Percentiles rank a stretch among this genome's conserved stretches.
Conservation (phyloP, 2,888 invertebrate genomes). For the Ischnura elegans region DNA sequence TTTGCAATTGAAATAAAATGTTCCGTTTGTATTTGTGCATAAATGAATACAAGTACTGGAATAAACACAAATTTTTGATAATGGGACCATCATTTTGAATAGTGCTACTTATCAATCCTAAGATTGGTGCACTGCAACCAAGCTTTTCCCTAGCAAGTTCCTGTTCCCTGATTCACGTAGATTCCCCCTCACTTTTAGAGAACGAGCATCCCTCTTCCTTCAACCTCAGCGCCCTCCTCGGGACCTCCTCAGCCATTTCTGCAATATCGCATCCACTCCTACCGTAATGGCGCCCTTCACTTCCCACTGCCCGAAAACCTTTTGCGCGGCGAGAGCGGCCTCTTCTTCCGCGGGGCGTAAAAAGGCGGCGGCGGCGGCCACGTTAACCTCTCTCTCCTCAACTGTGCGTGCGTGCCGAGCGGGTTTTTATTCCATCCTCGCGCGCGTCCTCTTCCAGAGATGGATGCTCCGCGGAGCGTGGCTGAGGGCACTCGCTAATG, state of each 20-base stretch:
- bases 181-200: neutral
- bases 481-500: constrained; percentile 6
- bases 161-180: too few species aligned
- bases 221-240: neutral
- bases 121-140: too few species aligned
- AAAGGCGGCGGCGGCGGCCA: too few species aligned
- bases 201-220: too few species aligned
- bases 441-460: neutral
- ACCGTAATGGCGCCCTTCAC: neutral
- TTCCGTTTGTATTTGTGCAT: too few species aligned
- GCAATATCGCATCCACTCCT: neutral
- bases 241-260: neutral
- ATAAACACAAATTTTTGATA: too few species aligned
- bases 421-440: neutral
- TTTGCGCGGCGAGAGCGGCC: neutral
- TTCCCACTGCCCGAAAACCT: neutral
- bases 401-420: neutral
- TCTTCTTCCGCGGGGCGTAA: neutral
- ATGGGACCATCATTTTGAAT: too few species aligned
- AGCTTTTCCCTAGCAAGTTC: too few species aligned
- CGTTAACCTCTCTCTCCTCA: too few species aligned
- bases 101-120: too few species aligned
- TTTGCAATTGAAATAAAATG: too few species aligned
- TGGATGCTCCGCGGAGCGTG: neutral
- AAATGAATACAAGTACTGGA: too few species aligned